phyloP scores from a whole-genome alignment of 2,113 vertebrate species.

The Eolophus roseicapilla region DNA sequence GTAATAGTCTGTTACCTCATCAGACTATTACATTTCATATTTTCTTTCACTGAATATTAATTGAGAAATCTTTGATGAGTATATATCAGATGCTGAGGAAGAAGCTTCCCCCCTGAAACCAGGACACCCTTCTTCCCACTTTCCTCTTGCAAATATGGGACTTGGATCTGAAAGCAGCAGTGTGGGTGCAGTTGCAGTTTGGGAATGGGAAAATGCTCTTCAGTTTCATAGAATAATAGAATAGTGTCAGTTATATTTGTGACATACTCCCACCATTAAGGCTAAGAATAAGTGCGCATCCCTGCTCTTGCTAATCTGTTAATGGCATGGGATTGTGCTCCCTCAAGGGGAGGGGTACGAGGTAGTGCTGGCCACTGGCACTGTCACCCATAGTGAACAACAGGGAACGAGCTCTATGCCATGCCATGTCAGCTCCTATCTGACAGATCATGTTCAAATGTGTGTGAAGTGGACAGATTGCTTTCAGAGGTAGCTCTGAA shows the following conservation, averaged over 20 bases:
- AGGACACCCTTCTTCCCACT: background rate
- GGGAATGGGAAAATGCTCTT: background rate
- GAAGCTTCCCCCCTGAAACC: background rate
- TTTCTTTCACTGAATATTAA: background rate
- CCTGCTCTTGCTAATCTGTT: background rate
- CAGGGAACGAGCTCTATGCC: background rate
- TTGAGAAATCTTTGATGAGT: background rate
- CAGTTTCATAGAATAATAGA: background rate
- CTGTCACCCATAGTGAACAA: accelerated
- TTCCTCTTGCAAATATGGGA: background rate
- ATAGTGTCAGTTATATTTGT: background rate
- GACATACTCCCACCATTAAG: background rate
- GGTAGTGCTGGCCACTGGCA: background rate
- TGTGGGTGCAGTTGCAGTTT: background rate
- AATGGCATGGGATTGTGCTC: background rate
- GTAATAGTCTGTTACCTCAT: background rate
- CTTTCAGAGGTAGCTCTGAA: background rate
- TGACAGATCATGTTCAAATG: background rate
- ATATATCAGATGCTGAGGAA: background rate
- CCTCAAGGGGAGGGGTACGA: background rate
- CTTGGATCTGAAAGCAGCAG: background rate
- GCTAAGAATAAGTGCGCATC: background rate
- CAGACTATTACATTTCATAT: background rate
- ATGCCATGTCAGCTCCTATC: background rate
- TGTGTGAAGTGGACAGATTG: accelerated